These are phyloP conservation scores for Ichneumon xanthorius DNA, from an alignment of 2,888 invertebrate genomes.

Conservation along the genomic window DNA sequence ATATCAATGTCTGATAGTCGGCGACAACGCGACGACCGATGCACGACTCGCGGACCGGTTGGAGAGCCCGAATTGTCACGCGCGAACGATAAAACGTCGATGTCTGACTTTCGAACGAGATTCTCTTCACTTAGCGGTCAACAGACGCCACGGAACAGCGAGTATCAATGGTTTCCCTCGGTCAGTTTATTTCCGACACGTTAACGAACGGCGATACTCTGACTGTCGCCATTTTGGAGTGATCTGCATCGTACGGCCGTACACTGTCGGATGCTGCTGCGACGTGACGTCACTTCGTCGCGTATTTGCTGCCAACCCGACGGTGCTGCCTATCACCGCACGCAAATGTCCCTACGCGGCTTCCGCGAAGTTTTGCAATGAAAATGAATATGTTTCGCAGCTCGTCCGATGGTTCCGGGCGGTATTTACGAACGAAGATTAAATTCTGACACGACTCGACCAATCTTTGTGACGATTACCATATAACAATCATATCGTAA, in stretches of 20 bases:
- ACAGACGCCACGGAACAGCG: not conserved
- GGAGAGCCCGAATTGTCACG: not conserved
- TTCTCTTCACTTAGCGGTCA: not conserved
- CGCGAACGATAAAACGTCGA: not conserved
- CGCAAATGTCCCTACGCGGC: not conserved
- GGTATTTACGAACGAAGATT: not conserved
- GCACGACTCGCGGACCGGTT: not conserved
- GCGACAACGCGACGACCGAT: constrained; percentile 14
- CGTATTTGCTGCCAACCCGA: not conserved
- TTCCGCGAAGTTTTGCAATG: not conserved
- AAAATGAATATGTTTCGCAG: not conserved
- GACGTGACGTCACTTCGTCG: not conserved
- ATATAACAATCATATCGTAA: not conserved
- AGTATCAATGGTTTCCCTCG: constrained; percentile 17
- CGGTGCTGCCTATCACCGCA: not conserved
- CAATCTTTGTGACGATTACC: not conserved
- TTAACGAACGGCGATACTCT: constrained; percentile 54
- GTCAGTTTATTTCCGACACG: constrained; percentile 54
- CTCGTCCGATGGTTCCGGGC: not conserved
- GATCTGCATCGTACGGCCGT: constrained; percentile 26
- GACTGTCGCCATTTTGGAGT: constrained; percentile 65
- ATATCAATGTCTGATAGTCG: constrained; percentile 8
- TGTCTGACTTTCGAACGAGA: not conserved
- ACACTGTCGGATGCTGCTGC: constrained; percentile 2
- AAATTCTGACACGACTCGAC: not conserved